Conservation (phyloP, 2,888 invertebrate genomes). For the Lasioglossum marginatum region DNA sequence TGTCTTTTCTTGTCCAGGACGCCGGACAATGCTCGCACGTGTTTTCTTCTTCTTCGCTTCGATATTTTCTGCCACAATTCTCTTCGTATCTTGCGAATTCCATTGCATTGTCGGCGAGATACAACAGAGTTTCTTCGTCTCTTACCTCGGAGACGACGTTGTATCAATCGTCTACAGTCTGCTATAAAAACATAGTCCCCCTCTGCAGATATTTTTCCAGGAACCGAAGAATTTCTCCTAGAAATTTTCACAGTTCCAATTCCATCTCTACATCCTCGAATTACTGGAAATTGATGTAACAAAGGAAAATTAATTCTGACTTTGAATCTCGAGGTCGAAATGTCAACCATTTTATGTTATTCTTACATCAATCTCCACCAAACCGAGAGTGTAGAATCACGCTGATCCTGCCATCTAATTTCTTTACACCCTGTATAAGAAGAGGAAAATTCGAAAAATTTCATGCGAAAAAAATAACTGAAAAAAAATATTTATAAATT, state of each 20-base stretch:
- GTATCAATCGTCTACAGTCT: neutral
- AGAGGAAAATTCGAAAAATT: neutral
- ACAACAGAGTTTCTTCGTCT: slow-evolving; percentile 58
- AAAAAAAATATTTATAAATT: no score
- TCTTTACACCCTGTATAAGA: no score
- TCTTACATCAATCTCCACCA: no score
- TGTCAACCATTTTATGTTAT: no score
- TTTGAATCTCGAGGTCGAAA: no score
- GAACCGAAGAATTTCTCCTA: neutral
- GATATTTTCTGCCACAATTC: slow-evolving; percentile 33
- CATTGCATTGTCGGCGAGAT: slow-evolving; percentile 54
- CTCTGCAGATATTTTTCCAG: neutral
- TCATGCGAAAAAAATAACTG: neutral
- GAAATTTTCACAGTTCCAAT: no score
- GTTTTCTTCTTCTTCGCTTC: slow-evolving; percentile 29
- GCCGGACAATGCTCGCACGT: slow-evolving; percentile 61
- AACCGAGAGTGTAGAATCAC: no score
- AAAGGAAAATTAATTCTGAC: no score
- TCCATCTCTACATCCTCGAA: neutral
- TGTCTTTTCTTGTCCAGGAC: slow-evolving; percentile 67
- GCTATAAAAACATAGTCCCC: neutral
- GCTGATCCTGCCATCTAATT: no score
- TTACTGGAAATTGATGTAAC: no score
- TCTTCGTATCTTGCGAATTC: slow-evolving; percentile 43
- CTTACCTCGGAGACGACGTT: neutral